Conservation (phyloP, 2,888 invertebrate species). For the Lasioglossum lativentre region DNA sequence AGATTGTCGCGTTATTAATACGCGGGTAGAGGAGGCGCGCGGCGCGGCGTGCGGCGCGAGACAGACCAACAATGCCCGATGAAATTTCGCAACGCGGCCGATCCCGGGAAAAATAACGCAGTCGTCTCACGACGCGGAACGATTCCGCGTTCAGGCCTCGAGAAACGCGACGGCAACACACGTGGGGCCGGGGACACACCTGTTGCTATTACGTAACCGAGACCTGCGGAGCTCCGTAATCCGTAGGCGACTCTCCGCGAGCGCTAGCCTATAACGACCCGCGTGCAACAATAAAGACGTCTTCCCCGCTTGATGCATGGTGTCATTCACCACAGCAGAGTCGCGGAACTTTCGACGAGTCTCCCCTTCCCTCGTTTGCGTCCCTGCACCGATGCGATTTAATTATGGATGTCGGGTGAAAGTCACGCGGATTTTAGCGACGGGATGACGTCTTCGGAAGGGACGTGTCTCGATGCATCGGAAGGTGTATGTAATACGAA, state of each 20-base stretch:
- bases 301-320: conserved; percentile 60
- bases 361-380: not conserved
- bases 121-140: conserved; percentile 33
- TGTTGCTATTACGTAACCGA: conserved; percentile 73
- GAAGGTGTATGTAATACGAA: not conserved
- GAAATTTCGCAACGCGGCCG: conserved; percentile 28
- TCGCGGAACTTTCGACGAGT: conserved; percentile 48
- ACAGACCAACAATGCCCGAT: conserved; percentile 12
- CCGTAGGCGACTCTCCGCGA: conserved; percentile 56
- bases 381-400: conserved; percentile 36
- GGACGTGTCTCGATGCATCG: not conserved
- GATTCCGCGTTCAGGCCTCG: conserved; percentile 47
- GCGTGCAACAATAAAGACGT: conserved; percentile 68
- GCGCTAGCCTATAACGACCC: conserved; percentile 50
- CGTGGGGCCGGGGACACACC: conserved; percentile 68
- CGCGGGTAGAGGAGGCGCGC: not conserved
- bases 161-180: conserved; percentile 54
- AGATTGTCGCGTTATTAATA: conserved; percentile 27
- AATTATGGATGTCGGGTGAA: conserved; percentile 51
- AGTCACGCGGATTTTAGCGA: conserved; percentile 55
- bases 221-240: conserved; percentile 50
- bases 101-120: conserved; percentile 37
- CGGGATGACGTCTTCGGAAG: conserved; percentile 6
- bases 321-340: conserved; percentile 61
- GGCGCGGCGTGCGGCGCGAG: not conserved